These are phyloP conservation scores for Percopsis omiscomaycus DNA, from an alignment of 2,797 vertebrate genomes.

Conservation along the genomic window DNA sequence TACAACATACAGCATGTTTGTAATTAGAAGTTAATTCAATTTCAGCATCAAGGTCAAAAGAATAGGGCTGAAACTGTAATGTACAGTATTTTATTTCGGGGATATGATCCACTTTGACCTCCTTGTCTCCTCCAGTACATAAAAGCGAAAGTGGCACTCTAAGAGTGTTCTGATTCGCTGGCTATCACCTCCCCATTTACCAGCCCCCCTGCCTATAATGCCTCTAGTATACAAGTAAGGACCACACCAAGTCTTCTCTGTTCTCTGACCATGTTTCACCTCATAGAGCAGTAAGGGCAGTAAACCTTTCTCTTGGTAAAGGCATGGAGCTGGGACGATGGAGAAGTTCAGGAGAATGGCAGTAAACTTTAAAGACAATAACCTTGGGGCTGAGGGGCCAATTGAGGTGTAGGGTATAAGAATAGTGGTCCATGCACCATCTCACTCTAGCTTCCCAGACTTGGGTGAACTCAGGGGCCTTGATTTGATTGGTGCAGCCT, in stretches of 20 bases:
- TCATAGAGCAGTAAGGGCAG: constrained; percentile 41
- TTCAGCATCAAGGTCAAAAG: not conserved
- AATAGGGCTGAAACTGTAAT: not conserved
- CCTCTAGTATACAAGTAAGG: constrained; percentile 83
- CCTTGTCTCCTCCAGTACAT: constrained; percentile 68
- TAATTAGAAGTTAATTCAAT: not conserved
- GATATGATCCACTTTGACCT: not conserved
- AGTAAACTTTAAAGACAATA: constrained; percentile 68
- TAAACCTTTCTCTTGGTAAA: constrained; percentile 58
- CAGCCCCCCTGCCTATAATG: constrained; percentile 78
- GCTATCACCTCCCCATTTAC: constrained; percentile 68
- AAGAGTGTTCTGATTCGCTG: constrained; percentile 80
- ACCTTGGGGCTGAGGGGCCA: constrained; percentile 64
- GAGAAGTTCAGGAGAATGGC: constrained; percentile 63
- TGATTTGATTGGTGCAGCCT: constrained; percentile 82
- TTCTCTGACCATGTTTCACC: constrained; percentile 47
- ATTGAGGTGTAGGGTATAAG: constrained; percentile 51
- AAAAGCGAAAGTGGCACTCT: constrained; percentile 84
- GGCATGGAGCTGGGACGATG: constrained; percentile 46
- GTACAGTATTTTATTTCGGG: not conserved
- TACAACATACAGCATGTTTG: no score
- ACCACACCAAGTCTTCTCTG: constrained; percentile 4
- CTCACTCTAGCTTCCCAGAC: constrained; percentile 64
- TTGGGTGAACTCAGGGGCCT: constrained; percentile 71
- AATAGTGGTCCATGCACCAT: constrained; percentile 59